These are phyloP conservation scores for Sebastes diaconus DNA, from an alignment of 2,797 vertebrate species.

Conservation along the genomic window DNA sequence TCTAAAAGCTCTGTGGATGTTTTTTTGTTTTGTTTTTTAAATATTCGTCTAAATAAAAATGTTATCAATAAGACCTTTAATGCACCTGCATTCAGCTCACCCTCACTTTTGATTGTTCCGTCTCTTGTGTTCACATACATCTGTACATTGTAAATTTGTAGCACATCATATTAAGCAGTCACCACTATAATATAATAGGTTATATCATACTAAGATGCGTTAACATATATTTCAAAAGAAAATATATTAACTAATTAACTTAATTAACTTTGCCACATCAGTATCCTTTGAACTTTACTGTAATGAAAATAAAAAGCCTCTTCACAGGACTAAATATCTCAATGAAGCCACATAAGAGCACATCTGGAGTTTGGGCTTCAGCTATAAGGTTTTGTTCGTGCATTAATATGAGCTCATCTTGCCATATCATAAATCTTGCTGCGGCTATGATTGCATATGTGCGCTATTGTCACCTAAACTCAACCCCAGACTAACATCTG, in stretches of 20 bases:
- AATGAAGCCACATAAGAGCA: conserved; percentile 47
- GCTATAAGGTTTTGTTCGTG: conserved; percentile 44
- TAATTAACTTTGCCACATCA: conserved; percentile 4
- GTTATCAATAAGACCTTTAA: no score
- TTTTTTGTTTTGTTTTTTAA: no score
- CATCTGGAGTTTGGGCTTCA: conserved; percentile 67
- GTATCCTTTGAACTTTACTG: conserved; percentile 35
- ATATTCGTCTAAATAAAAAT: no score
- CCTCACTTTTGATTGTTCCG: not conserved
- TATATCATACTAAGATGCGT: not conserved
- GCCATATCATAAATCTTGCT: conserved; percentile 69
- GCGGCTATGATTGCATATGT: conserved; percentile 60
- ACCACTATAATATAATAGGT: not conserved
- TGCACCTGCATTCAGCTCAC: not conserved
- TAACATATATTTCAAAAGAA: not conserved
- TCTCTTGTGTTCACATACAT: not conserved
- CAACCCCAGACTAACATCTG: conserved; percentile 57
- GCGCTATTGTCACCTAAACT: conserved; percentile 59
- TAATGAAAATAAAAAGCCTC: conserved; percentile 61
- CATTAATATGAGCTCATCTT: conserved; percentile 66
- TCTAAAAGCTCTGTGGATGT: no score
- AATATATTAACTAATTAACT: not conserved
- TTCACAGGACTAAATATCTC: conserved; percentile 27
- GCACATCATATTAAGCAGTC: not conserved
- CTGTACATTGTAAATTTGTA: not conserved